Base-by-base conservation (phyloP, 1,140 invertebrate genomes). In the Sycophaga agraensis region DNA sequence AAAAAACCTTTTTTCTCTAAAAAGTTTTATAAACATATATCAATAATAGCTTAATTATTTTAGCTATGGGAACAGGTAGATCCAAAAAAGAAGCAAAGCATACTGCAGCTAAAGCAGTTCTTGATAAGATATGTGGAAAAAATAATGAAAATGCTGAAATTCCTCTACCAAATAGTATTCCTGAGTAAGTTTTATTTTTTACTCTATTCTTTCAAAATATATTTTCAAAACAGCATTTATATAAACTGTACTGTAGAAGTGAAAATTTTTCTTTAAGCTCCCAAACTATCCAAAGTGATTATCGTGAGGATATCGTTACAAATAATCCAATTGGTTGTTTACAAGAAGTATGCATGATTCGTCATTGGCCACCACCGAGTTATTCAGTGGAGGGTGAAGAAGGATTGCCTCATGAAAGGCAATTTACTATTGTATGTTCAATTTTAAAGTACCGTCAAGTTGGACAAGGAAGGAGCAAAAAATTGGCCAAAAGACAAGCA, bases 51-150 rank as follows among this genome's bases (percentile, higher is more conserved):
- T 71, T 72, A 70, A 76, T 76, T 72, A 64, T 79, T 78, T 83
- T 82, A 85, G 92, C 92, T 43, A 91, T 91, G 82, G 93, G 92
- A 14, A 93, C 91, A 35, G 95, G 95, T 1, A 87, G 94, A 45
- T 97, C 94, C 16, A 98, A 98, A 76, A 98, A 98, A 78, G 95
- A 97, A 82, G 96, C 96, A 0, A 97, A 97, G 75, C 96, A 98
- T 80, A 88, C 91, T 26, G 94, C 95, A 46, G 95, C 96, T 0
- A 93, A 94, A 73, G 89, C 91, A 55, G 85, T 96, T 35, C 81
- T 97, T 16, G 92, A 95, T 71, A 84, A 88, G 63, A 68, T 88
- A 39, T 82, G 85, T 54, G 84, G 83, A 40, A 70, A 73, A 7
- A 79, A 73, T 59, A 72, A 70, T n/a, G 82, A 81, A 59, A 62